Percentiles rank a stretch among this genome's conserved stretches.
These are phyloP conservation scores for Dascillus cervinus DNA, from an alignment of 2,888 invertebrate species.

Conservation along the genomic window DNA sequence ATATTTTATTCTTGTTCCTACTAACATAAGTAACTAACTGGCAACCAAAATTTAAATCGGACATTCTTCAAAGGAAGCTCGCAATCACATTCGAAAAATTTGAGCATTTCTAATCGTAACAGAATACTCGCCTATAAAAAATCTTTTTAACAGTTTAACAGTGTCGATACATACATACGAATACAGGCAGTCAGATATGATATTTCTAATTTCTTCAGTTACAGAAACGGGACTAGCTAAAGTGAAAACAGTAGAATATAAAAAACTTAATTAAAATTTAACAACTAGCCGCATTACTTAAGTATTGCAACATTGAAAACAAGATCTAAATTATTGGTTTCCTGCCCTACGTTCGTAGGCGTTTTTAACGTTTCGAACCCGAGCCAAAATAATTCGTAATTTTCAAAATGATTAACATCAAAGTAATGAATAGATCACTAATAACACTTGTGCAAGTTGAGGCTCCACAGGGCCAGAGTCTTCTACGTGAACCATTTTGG, in stretches of 20 bases:
- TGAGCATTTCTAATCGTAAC: slow-evolving; percentile 14
- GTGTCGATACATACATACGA: slow-evolving; percentile 19
- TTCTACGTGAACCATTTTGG: slow-evolving; percentile 34
- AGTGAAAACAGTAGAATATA: too few relatives aligned
- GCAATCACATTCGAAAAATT: slow-evolving; percentile 20
- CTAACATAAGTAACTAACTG: too few relatives aligned
- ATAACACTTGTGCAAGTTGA: slow-evolving; percentile 31
- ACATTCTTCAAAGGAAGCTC: slow-evolving; percentile 21
- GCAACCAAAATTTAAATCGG: slow-evolving; percentile 16
- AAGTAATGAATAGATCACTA: slow-evolving; percentile 29
- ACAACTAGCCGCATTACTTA: too few relatives aligned
- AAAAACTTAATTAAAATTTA: too few relatives aligned
- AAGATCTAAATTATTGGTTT: too few relatives aligned
- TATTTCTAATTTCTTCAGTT: slow-evolving; percentile 24
- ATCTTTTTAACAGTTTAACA: slow-evolving; percentile 5
- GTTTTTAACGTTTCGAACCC: too few relatives aligned
- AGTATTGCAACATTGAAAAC: too few relatives aligned
- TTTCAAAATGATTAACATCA: too few relatives aligned
- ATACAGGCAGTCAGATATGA: slow-evolving; percentile 33
- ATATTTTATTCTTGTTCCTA: too few relatives aligned
- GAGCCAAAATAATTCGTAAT: too few relatives aligned
- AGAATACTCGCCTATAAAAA: too few relatives aligned
- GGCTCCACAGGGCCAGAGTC: slow-evolving; percentile 31
- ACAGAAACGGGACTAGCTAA: slow-evolving; percentile 30
- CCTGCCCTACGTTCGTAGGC: too few relatives aligned